Evolutionary conservation across 2,113 vertebrate species (phyloP).

Genomic region (Charadrius vociferus): DNA sequence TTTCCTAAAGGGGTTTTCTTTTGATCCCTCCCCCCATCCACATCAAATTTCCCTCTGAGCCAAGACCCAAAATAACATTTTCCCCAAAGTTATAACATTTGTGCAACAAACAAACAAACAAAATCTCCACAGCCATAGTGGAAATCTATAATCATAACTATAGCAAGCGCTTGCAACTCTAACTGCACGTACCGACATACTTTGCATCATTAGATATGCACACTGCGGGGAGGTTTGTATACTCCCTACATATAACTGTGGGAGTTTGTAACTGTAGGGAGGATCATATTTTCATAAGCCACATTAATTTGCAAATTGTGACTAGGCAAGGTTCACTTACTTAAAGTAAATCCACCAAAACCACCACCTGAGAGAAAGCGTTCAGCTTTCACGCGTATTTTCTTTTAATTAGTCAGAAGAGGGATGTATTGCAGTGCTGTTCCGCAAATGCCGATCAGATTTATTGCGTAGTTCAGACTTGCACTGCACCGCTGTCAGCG

Average conservation of each 20-base stretch:
- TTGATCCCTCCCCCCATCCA: not conserved
- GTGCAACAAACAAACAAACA: not conserved
- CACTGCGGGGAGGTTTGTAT: not conserved
- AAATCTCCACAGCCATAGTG: not conserved
- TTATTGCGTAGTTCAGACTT: not conserved
- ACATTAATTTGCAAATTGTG: conserved; percentile 35
- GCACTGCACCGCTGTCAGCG: not conserved
- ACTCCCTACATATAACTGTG: not conserved
- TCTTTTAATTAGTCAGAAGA: not conserved
- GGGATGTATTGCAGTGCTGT: not conserved
- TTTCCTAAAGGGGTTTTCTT: conserved; percentile 21
- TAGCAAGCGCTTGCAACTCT: not conserved
- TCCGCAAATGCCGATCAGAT: not conserved
- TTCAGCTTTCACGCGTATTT: not conserved
- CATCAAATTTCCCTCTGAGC: conserved; percentile 2
- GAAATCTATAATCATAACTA: not conserved
- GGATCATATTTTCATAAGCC: conserved; percentile 15
- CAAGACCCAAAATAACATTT: conserved; percentile 32
- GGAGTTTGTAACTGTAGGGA: conserved; percentile 25
- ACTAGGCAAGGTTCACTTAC: not conserved
- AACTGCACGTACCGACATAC: accelerated
- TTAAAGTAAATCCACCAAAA: not conserved
- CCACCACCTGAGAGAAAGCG: not conserved
- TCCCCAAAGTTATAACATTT: conserved; percentile 27
- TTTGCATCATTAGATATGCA: not conserved